Conservation (phyloP, 1,140 invertebrate genomes). For the Caenorhabditis remanei region DNA sequence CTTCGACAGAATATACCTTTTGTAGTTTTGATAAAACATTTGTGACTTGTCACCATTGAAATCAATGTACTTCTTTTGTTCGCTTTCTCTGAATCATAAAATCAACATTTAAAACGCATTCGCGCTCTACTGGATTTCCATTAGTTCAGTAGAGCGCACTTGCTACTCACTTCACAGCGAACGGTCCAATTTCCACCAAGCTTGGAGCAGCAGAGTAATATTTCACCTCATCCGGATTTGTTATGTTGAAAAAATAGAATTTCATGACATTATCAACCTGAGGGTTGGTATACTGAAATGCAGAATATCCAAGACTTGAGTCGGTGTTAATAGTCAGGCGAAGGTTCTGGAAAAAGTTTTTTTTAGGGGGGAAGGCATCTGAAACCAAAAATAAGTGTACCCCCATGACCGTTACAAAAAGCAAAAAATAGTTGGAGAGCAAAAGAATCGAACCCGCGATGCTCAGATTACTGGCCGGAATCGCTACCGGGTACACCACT, state of each 20-base stretch:
- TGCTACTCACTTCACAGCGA: slow-evolving; percentile 55
- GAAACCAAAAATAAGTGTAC: not conserved
- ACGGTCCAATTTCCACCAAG: slow-evolving; percentile 60
- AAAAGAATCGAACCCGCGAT: too few species aligned
- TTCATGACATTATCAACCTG: slow-evolving; percentile 55
- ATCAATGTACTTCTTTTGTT: slow-evolving; percentile 59
- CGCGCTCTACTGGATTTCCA: not conserved
- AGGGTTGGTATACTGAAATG: slow-evolving; percentile 55
- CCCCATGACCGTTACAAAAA: not conserved
- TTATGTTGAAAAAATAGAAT: slow-evolving; percentile 67
- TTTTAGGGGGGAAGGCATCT: too few species aligned
- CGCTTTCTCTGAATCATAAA: slow-evolving; percentile 60
- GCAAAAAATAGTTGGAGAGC: too few species aligned
- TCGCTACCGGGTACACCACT: too few species aligned
- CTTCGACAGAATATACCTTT: slow-evolving; percentile 38
- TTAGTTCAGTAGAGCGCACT: not conserved
- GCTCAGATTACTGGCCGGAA: too few species aligned
- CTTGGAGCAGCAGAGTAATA: slow-evolving; percentile 59
- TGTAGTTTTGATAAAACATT: slow-evolving; percentile 65
- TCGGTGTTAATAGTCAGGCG: slow-evolving; percentile 33
- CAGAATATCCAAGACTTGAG: slow-evolving; percentile 14
- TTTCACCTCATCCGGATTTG: slow-evolving; percentile 64
- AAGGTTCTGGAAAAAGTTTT: slow-evolving; percentile 51
- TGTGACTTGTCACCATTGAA: slow-evolving; percentile 34
- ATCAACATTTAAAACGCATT: not conserved